Conservation (phyloP, 2,888 invertebrate species). For the Mantis religiosa region DNA sequence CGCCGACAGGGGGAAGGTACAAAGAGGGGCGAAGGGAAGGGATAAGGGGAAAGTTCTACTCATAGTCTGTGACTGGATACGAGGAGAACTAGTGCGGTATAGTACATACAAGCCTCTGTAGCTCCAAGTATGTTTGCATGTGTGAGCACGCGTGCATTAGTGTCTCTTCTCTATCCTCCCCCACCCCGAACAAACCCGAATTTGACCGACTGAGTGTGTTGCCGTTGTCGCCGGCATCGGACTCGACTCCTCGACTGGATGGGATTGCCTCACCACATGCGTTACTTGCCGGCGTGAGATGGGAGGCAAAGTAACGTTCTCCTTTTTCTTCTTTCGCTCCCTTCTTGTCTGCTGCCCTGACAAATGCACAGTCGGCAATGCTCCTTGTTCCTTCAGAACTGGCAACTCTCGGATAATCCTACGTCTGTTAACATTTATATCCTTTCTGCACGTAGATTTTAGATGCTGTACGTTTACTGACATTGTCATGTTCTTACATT, state of each 20-base stretch:
- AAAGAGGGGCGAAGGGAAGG: neutral
- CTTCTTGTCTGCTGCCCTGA: neutral
- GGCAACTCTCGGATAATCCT: neutral
- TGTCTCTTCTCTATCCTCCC: neutral
- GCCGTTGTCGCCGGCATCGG: neutral
- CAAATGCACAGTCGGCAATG: neutral
- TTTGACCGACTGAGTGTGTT: conserved; percentile 5
- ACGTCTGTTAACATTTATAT: neutral
- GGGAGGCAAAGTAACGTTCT: neutral
- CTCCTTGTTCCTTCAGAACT: neutral
- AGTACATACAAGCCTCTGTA: neutral
- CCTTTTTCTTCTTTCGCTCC: neutral
- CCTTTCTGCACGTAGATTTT: neutral
- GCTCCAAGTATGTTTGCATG: neutral
- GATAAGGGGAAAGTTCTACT: neutral
- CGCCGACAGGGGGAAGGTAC: neutral
- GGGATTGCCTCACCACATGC: neutral
- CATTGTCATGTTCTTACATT: too few species aligned
- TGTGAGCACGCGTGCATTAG: neutral
- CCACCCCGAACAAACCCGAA: conserved; percentile 17
- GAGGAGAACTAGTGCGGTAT: neutral
- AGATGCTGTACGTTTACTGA: neutral
- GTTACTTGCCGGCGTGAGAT: neutral
- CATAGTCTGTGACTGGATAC: neutral
- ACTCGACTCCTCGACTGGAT: neutral